phyloP scores from a whole-genome alignment of 2,888 invertebrate genomes.

The Sarcophaga variegata region DNA sequence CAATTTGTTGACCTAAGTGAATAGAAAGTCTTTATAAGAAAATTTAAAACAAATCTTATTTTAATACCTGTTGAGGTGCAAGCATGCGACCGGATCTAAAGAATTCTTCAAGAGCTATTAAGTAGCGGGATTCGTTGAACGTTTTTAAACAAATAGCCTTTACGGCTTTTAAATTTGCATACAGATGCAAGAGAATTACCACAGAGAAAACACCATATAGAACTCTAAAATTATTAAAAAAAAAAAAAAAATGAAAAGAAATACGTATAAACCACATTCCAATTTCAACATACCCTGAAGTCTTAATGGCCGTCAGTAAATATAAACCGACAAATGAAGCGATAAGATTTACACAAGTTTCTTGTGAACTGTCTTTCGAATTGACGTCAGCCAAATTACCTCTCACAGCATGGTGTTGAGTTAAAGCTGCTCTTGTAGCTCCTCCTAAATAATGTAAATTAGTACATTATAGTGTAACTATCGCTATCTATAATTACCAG shows the following conservation, averaged over 20 bases:
- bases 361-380: slow-evolving; percentile 98
- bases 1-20: slow-evolving; percentile 83
- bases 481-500: slow-evolving; percentile 83
- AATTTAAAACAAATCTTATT: not conserved
- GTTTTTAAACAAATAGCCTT: slow-evolving; percentile 89
- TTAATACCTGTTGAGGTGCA: slow-evolving; percentile 84
- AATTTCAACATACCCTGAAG: slow-evolving; percentile 80
- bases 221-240: slow-evolving; percentile 82
- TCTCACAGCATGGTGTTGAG: slow-evolving; percentile 94
- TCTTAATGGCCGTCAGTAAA: slow-evolving; percentile 86
- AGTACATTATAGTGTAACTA: not conserved
- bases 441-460: slow-evolving; percentile 84
- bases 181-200: slow-evolving; percentile 90
- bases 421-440: slow-evolving; percentile 95
- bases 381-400: slow-evolving; percentile 96
- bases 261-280: slow-evolving; percentile 24
- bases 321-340: slow-evolving; percentile 91
- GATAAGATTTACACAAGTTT: slow-evolving; percentile 95
- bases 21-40: slow-evolving; percentile 2
- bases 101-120: slow-evolving; percentile 87
- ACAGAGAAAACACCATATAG: slow-evolving; percentile 88
- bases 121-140: slow-evolving; percentile 90
- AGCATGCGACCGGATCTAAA: slow-evolving; percentile 85
- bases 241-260: slow-evolving; percentile 5
- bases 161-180: slow-evolving; percentile 94